Evolutionary conservation across 2,113 vertebrate species (phyloP).

Genomic region (Balaeniceps rex): DNA sequence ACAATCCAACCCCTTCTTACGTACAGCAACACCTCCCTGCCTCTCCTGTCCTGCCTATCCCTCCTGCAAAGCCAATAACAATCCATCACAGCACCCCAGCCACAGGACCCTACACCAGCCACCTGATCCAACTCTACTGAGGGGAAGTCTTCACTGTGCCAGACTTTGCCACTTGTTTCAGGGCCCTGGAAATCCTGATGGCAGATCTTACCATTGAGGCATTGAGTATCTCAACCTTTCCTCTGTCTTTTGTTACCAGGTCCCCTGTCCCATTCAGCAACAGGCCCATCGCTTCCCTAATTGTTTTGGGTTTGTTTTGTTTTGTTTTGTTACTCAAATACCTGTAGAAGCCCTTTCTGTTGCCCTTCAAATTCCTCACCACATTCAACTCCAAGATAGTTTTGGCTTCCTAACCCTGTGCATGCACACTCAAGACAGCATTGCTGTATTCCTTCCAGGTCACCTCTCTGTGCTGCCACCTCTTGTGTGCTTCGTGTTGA

Average conservation of each 20-base stretch:
- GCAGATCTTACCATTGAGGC: not conserved
- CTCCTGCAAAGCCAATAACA: not conserved
- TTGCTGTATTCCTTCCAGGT: not conserved
- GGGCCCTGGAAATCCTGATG: not conserved
- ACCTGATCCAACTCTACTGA: not conserved
- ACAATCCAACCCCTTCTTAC: not conserved
- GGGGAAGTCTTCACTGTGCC: not conserved
- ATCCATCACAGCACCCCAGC: not conserved
- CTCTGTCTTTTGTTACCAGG: not conserved
- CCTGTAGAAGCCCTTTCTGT: not conserved
- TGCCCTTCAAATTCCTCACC: not conserved
- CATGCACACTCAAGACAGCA: rapidly evolving
- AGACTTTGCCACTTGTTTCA: not conserved
- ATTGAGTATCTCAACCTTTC: not conserved
- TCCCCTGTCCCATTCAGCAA: not conserved
- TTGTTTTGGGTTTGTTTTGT: not conserved
- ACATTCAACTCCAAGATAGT: not conserved
- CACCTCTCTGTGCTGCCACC: not conserved
- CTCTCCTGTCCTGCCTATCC: not conserved
- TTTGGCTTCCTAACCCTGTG: not conserved
- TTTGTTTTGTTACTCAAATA: not conserved
- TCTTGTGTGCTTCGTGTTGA: not conserved
- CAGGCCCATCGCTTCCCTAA: not conserved
- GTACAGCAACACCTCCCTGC: rapidly evolving
- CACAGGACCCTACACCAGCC: not conserved